Percentiles rank a stretch among this genome's conserved stretches.
Evolutionary conservation across 2,113 vertebrate genomes (phyloP).

Genomic region (Theristicus caerulescens): DNA sequence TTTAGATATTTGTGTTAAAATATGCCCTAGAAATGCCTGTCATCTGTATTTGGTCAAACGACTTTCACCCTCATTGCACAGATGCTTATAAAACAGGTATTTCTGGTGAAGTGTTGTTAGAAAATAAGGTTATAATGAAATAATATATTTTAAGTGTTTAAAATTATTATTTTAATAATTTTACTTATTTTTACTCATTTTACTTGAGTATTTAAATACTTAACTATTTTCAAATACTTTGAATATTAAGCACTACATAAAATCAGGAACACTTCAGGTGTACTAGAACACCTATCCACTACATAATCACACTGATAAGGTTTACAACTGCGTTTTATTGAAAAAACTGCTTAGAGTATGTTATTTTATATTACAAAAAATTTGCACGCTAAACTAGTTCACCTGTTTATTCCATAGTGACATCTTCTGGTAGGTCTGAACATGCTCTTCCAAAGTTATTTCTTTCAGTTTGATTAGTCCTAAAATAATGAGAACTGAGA

Average conservation of each 20-base stretch:
- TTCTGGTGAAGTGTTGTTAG: not conserved
- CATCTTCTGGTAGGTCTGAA: constrained; percentile 40
- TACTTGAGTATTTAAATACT: not conserved
- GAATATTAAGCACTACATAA: not conserved
- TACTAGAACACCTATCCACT: not conserved
- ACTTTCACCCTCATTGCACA: not conserved
- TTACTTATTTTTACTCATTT: not conserved
- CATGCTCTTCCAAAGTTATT: not conserved
- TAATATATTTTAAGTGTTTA: not conserved
- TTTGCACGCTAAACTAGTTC: not conserved
- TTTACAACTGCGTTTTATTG: not conserved
- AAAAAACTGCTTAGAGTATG: not conserved
- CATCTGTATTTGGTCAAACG: not conserved
- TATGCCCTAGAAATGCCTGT: not conserved
- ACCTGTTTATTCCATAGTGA: constrained; percentile 1
- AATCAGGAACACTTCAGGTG: not conserved
- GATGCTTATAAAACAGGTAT: not conserved
- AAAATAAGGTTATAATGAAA: not conserved
- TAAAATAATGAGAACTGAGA: not conserved
- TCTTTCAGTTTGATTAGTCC: not conserved
- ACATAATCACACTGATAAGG: not conserved
- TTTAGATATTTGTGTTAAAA: not conserved
- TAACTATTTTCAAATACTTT: not conserved
- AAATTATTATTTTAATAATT: not conserved
- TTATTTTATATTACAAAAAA: not conserved